Conservation (phyloP, 2,113 vertebrate species). For the Rhadina sibilatrix region DNA sequence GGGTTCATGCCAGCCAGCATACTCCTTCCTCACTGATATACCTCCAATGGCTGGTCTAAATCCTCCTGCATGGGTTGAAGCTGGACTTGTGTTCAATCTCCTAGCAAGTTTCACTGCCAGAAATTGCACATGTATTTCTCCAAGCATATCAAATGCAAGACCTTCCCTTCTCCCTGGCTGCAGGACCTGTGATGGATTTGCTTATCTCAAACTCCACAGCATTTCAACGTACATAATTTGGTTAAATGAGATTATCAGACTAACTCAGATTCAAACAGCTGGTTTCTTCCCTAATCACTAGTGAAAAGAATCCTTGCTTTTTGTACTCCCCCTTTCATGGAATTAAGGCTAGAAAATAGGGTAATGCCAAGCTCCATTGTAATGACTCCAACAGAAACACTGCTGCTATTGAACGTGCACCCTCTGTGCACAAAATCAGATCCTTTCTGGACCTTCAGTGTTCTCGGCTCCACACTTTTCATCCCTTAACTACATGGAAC, state of each 20-base stretch:
- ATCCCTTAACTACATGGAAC: background rate
- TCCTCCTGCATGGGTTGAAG: background rate
- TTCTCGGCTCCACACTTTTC: background rate
- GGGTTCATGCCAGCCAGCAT: background rate
- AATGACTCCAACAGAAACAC: background rate
- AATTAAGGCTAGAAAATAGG: background rate
- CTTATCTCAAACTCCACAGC: constrained; percentile 30
- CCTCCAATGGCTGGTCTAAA: background rate
- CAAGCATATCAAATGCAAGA: background rate
- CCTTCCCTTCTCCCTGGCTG: background rate
- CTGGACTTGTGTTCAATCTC: background rate
- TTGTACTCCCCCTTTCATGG: background rate
- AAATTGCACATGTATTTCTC: background rate
- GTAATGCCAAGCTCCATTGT: background rate
- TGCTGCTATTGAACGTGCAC: background rate
- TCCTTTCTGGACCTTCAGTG: background rate
- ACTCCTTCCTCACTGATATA: too few species aligned
- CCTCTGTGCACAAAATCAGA: background rate
- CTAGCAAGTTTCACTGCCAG: background rate
- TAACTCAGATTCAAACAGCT: background rate
- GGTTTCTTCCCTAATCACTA: background rate
- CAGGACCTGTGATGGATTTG: background rate
- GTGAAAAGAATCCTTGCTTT: background rate
- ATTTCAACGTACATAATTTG: background rate
- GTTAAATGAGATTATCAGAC: constrained; percentile 31